Base-by-base conservation (phyloP, 2,797 vertebrate genomes). In the Micropoecilia bifurca region DNA sequence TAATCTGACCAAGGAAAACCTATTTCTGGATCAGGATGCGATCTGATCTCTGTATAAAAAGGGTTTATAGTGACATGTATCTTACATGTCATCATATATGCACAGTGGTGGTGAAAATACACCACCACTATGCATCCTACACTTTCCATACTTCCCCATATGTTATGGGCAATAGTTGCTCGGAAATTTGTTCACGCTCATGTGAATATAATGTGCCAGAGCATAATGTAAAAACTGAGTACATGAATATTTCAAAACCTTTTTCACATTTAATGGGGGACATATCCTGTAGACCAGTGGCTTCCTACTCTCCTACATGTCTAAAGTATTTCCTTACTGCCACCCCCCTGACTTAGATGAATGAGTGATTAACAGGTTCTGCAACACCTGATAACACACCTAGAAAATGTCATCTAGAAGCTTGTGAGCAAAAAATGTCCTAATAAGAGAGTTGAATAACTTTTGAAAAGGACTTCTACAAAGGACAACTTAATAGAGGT, bases 31-130 rank as follows among this genome's bases (percentile, higher is more conserved):
- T 85, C 78, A 3, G 22, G 76, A 76, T 76, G 80, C 75, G 75
- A 48, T 50, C 77, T 77, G 74, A 83, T 78, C 50, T n/a, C 61
- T 76, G 71, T 45, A 43, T 33, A 39, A n/a, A 71, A 0, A 33
- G 10, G 55, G 66, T 76, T 83, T 88, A 83, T 86, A 73, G 81
- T 79, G n/a, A 41, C 78, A 41, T 84, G 69, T 83, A 59, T 59
- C 69, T 84, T 79, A 76, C 86, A 69, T 59, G 81, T 86, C 80
- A 74, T 94, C 91, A 92, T 91, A 22, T 79, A 79, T 75, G 89
- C 87, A 90, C 90, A 89, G 93, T 91, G 87, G 83, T 41, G 77
- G 78, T 25, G 76, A 76, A 33, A 76, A 84, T 80, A 80, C 82
- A 80, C 28, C 25, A 28, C 57, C 28, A 30, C 25, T 50, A 25